These are phyloP conservation scores for Troides oblongomaculatus DNA, from an alignment of 2,888 invertebrate species.

Conservation along the genomic window DNA sequence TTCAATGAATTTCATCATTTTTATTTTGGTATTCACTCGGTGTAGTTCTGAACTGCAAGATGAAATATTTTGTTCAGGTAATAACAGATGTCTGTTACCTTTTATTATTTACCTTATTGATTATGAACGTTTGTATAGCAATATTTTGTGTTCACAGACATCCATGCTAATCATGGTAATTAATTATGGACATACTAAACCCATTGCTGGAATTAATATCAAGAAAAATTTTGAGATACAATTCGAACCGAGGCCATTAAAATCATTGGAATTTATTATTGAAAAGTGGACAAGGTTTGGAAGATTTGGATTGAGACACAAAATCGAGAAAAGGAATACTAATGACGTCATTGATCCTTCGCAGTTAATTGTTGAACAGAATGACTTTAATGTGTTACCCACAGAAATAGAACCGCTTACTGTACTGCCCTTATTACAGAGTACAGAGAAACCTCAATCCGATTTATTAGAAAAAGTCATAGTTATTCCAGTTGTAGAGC, in stretches of 20 bases:
- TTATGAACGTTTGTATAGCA: background rate
- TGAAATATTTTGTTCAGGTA: conserved; percentile 26
- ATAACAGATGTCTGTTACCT: background rate
- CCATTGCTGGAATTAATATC: conserved; percentile 39
- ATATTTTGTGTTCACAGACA: conserved; percentile 36
- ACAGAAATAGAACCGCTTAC: conserved; percentile 8
- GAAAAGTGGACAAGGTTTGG: conserved; percentile 27
- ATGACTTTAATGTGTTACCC: conserved; percentile 19
- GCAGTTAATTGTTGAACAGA: conserved; percentile 7
- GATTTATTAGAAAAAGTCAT: conserved; percentile 15
- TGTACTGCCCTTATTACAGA: background rate
- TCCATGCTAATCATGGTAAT: conserved; percentile 35
- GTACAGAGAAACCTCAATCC: conserved; percentile 5
- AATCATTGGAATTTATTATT: conserved; percentile 25
- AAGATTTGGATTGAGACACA: conserved; percentile 24
- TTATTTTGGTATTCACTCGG: conserved; percentile 16
- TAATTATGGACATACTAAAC: conserved; percentile 28
- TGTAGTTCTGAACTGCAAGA: conserved; percentile 15
- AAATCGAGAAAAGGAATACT: conserved; percentile 22
- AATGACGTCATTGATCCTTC: background rate
- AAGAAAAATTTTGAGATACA: conserved; percentile 51
- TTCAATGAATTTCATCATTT: conserved; percentile 15
- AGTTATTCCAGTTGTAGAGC: conserved; percentile 26
- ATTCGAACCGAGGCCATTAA: conserved; percentile 19
- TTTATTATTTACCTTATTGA: background rate